phyloP scores from a whole-genome alignment of 2,888 invertebrate species.

The Noctua fimbriata region DNA sequence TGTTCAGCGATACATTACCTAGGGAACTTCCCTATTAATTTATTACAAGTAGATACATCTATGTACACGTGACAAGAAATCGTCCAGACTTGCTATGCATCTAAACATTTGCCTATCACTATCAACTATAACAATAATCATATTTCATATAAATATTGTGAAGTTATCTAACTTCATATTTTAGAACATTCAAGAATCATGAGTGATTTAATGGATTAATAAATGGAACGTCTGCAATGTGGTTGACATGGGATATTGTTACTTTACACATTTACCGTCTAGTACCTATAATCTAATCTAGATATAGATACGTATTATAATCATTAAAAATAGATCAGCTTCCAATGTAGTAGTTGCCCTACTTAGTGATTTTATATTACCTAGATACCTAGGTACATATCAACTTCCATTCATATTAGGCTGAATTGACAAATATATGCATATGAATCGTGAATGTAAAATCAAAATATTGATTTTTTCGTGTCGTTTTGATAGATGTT shows the following conservation, averaged over 20 bases:
- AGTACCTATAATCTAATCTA: slow-evolving; percentile 66
- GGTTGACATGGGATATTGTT: slow-evolving; percentile 49
- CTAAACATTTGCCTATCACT: slow-evolving; percentile 72
- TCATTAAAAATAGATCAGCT: slow-evolving; percentile 43
- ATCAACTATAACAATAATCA: slow-evolving; percentile 76
- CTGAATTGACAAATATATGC: slow-evolving; percentile 74
- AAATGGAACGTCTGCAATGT: slow-evolving; percentile 62
- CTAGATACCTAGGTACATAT: slow-evolving; percentile 35
- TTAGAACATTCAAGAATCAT: slow-evolving; percentile 64
- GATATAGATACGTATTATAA: slow-evolving; percentile 62
- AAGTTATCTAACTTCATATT: slow-evolving; percentile 57
- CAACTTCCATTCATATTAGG: slow-evolving; percentile 60
- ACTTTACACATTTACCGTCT: slow-evolving; percentile 60
- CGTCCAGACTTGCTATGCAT: slow-evolving; percentile 60
- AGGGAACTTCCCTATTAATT: slow-evolving; percentile 47
- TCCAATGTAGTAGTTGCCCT: slow-evolving; percentile 58
- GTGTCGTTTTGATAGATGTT: slow-evolving; percentile 6
- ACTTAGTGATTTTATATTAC: slow-evolving; percentile 66
- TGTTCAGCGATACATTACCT: slow-evolving; percentile 39
- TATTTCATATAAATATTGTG: slow-evolving; percentile 63
- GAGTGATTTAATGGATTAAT: slow-evolving; percentile 71
- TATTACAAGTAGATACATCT: slow-evolving; percentile 71
- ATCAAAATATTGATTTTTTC: slow-evolving; percentile 37
- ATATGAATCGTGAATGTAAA: slow-evolving; percentile 54
- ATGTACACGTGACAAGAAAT: slow-evolving; percentile 69